A percentile compares a stretch with the other conserved stretches of the same genome.
These are phyloP conservation scores for Acromyrmex charruanus DNA, from an alignment of 1,140 invertebrate genomes.

Conservation along the genomic window DNA sequence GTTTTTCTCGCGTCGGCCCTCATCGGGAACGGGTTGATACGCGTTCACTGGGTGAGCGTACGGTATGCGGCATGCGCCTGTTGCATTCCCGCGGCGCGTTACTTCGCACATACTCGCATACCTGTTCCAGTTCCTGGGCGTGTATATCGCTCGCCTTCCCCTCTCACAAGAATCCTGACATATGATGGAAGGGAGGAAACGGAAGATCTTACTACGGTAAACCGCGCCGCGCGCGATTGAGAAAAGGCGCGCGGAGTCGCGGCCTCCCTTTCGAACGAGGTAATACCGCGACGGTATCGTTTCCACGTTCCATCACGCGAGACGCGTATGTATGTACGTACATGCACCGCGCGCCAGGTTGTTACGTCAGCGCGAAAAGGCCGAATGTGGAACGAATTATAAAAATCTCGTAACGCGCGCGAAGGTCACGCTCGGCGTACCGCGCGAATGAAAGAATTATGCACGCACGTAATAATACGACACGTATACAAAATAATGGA, in stretches of 20 bases:
- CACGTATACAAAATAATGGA: not conserved
- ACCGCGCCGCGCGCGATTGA: not conserved
- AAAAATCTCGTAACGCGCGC: conserved; percentile 46
- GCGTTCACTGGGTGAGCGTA: conserved; percentile 54
- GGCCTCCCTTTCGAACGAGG: not conserved
- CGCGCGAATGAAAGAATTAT: conserved; percentile 16
- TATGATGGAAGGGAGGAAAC: not conserved
- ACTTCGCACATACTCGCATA: conserved; percentile 2
- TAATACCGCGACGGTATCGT: not conserved
- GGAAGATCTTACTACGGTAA: not conserved
- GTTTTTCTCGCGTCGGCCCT: not conserved
- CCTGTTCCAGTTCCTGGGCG: conserved; percentile 30
- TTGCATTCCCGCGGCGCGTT: conserved; percentile 31
- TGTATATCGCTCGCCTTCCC: not conserved
- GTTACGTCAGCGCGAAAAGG: conserved; percentile 49
- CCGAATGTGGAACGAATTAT: conserved; percentile 47
- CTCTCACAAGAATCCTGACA: not conserved
- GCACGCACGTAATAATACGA: conserved; percentile 1
- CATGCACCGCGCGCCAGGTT: not conserved
- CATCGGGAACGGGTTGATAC: conserved; percentile 21
- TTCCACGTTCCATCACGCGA: conserved; percentile 18
- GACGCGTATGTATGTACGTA: not conserved
- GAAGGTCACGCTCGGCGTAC: conserved; percentile 51
- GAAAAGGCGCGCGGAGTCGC: not conserved
- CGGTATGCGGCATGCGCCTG: conserved; percentile 41